Evolutionary conservation across 2,888 invertebrate species (phyloP).

Genomic region (Caradrina kadenii): DNA sequence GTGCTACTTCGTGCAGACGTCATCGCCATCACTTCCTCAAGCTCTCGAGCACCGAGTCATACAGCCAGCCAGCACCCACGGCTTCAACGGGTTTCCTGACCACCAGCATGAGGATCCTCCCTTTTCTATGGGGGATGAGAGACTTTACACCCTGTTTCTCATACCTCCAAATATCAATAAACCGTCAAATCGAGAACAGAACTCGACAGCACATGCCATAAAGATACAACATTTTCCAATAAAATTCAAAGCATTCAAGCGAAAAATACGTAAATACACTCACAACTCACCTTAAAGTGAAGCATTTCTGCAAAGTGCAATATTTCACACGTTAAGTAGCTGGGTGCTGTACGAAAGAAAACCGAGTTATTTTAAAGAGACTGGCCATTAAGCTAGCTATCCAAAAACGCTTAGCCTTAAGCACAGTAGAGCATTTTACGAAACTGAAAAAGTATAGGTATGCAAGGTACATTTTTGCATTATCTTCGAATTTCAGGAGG

Average conservation of each 20-base stretch:
- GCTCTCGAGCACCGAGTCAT: too few relatives aligned
- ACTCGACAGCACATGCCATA: constrained; percentile 27
- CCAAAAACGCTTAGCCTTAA: constrained; percentile 54
- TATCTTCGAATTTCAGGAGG: too few relatives aligned
- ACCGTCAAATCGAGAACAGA: constrained; percentile 2
- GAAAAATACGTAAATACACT: constrained; percentile 46
- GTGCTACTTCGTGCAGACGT: too few relatives aligned
- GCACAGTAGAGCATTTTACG: constrained; percentile 8
- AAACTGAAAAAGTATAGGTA: constrained; percentile 3
- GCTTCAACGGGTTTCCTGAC: too few relatives aligned
- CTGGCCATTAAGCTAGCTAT: constrained; percentile 58
- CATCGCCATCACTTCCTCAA: too few relatives aligned
- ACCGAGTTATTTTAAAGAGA: constrained; percentile 42
- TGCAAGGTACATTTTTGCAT: too few relatives aligned
- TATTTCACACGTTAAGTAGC: constrained; percentile 56
- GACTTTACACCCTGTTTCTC: too few relatives aligned
- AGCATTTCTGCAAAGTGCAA: constrained; percentile 53
- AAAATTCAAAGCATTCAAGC: constrained; percentile 45
- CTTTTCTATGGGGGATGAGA: too few relatives aligned
- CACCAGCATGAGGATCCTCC: too few relatives aligned
- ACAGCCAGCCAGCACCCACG: too few relatives aligned
- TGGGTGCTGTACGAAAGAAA: constrained; percentile 36
- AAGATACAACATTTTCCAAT: constrained; percentile 32
- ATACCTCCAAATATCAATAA: background rate
- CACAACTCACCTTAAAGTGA: constrained; percentile 33